Conservation (phyloP, 1,140 invertebrate genomes). For the Drosophila tristis region DNA sequence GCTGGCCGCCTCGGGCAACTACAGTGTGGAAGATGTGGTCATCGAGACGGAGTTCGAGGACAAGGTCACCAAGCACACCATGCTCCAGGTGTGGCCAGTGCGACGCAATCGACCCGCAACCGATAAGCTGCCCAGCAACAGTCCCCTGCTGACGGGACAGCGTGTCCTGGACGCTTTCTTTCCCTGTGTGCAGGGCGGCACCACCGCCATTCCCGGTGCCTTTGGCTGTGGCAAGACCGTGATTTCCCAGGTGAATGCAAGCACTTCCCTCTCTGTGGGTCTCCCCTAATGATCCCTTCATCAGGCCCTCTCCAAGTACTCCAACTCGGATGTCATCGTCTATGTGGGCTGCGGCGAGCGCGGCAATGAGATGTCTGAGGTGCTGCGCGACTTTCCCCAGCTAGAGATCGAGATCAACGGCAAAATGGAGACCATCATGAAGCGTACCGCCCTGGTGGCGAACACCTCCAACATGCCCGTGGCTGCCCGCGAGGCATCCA, state of each 20-base stretch:
- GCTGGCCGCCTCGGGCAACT: conserved; percentile 95
- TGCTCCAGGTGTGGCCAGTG: conserved; percentile 98
- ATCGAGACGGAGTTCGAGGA: conserved; percentile 99
- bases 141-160: conserved; percentile 98
- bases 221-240: conserved; percentile 88
- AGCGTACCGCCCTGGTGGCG: conserved; percentile 98
- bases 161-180: conserved; percentile 98
- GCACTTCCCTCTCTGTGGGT: conserved; percentile 45
- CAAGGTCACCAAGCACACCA: conserved; percentile 93
- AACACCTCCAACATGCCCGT: conserved; percentile 99
- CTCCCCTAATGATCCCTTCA: conserved; percentile 11
- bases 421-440: conserved; percentile 99
- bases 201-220: conserved; percentile 99
- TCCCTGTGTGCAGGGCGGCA: conserved; percentile 99
- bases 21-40: conserved; percentile 96
- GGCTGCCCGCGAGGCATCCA: conserved; percentile 99
- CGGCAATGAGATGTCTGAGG: conserved; percentile 94
- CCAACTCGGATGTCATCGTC: conserved; percentile 99
- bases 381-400: conserved; percentile 99
- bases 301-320: conserved; percentile 97
- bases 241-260: conserved; percentile 89
- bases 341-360: conserved; percentile 99
- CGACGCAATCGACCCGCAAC: conserved; percentile 96
- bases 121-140: conserved; percentile 98
- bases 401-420: conserved; percentile 98